Base-by-base conservation (phyloP, 2,888 invertebrate genomes). In the Synergus gifuensis region DNA sequence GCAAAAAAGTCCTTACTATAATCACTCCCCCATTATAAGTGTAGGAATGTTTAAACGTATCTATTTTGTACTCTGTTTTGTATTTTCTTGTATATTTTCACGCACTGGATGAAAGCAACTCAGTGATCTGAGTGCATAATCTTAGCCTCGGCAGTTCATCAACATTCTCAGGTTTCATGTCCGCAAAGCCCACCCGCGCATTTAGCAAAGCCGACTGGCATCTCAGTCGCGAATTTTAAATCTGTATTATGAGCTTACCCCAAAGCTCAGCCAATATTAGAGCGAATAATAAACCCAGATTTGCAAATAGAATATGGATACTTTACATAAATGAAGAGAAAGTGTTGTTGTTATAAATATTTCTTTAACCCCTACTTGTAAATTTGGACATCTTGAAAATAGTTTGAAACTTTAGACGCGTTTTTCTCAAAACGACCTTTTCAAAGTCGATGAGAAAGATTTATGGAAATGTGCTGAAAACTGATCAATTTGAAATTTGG, bases 141-240 rank as follows among this genome's bases (percentile, higher is more conserved):
- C 69, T 73, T 73, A 49, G 69, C 69, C 69, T 69, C 69, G 69
- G 49, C 69, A 49, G 49, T 54, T 73, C 54, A 54, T 54, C 54
- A 54, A 73, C 69, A 73, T 73, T 73, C 69, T 73, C 69, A 73
- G 49, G 54, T 73, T 73, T 54, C 69, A 54, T 73, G 54, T 54
- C 54, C 69, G 69, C 54, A 54, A 73, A 73, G 69, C 69, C 69
- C 69, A 73, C 49, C 69, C 69, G 36, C 69, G 69, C 69, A n/a
- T 69, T 66, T 46, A 28, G 28, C 28, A 22, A 54, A 73, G 49
- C 28, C 28, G 67, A 12, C 67, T 46, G 49, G 46, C 40, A 64
- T 64, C 36, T 28, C 69, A 16, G 49, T 73, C 28, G 14, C 16
- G 36, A 73, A 54, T 36, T 73, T 49, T 36, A 73, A 73, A 22